Evolutionary conservation across 2,888 invertebrate species (phyloP).

Genomic region (Tetheella fluctuosa): DNA sequence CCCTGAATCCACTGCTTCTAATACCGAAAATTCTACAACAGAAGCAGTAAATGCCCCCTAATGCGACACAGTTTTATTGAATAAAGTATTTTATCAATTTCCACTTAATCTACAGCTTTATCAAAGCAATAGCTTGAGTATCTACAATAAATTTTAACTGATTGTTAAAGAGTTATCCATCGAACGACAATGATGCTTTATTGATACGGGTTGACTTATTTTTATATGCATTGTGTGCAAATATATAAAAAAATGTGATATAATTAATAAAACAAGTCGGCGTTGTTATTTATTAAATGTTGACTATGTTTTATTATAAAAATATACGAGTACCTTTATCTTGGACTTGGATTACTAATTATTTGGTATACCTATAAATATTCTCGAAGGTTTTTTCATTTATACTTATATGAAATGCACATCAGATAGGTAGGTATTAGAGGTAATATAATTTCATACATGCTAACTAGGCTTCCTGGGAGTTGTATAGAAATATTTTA

Average conservation of each 20-base stretch:
- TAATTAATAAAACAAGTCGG: neutral
- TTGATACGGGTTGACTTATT: slow-evolving; percentile 14
- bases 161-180: neutral
- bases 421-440: slow-evolving; percentile 20
- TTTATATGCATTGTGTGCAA: slow-evolving; percentile 21
- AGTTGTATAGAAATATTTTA: neutral
- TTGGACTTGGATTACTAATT: slow-evolving; percentile 12
- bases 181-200: neutral
- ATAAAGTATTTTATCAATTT: neutral
- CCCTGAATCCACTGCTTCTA: neutral
- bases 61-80: slow-evolving; percentile 16
- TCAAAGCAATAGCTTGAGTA: neutral
- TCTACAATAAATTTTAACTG: neutral
- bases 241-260: slow-evolving; percentile 19
- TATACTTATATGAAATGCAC: slow-evolving; percentile 18
- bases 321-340: neutral
- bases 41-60: slow-evolving; percentile 32
- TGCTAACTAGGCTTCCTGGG: slow-evolving; percentile 12
- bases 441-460: slow-evolving; percentile 7
- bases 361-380: slow-evolving; percentile 9
- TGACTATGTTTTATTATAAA: slow-evolving; percentile 6
- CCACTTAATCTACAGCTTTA: neutral
- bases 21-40: slow-evolving; percentile 31
- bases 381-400: slow-evolving; percentile 20
- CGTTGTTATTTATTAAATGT: neutral